Evolutionary conservation across 2,888 invertebrate species (phyloP).

Genomic region (Machimus atricapillus): DNA sequence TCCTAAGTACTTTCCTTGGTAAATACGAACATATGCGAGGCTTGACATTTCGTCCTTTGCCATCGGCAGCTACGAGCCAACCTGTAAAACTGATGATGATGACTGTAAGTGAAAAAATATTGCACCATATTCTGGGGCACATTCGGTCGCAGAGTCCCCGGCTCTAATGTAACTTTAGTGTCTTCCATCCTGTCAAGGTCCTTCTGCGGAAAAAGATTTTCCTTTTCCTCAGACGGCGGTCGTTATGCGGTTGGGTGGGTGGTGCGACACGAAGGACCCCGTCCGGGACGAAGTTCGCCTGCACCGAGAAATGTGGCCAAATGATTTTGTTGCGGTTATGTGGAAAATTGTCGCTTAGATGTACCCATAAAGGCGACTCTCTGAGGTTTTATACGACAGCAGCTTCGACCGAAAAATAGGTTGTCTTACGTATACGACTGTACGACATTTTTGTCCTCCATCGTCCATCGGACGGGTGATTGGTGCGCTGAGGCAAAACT

Average conservation of each 20-base stretch:
- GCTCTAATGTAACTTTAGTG: slow-evolving; percentile 44
- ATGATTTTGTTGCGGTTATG: slow-evolving; percentile 42
- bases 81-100: slow-evolving; percentile 46
- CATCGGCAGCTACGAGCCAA: slow-evolving; percentile 19
- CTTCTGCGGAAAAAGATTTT: slow-evolving; percentile 24
- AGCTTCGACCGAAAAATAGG: neutral
- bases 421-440: neutral
- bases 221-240: slow-evolving; percentile 24
- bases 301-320: neutral
- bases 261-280: neutral
- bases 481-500: neutral
- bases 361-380: slow-evolving; percentile 32
- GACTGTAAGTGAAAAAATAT: slow-evolving; percentile 46
- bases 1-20: slow-evolving; percentile 33
- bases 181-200: slow-evolving; percentile 40
- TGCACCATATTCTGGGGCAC: slow-evolving; percentile 43
- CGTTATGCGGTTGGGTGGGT: slow-evolving; percentile 20
- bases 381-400: slow-evolving; percentile 38
- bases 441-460: neutral
- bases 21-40: slow-evolving; percentile 37
- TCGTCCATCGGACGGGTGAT: neutral
- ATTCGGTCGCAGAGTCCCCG: slow-evolving; percentile 14
- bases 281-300: neutral
- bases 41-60: slow-evolving; percentile 42
- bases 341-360: slow-evolving; percentile 40